These are phyloP conservation scores for Tenthredo distinguenda DNA, from an alignment of 2,888 invertebrate genomes.

Conservation along the genomic window DNA sequence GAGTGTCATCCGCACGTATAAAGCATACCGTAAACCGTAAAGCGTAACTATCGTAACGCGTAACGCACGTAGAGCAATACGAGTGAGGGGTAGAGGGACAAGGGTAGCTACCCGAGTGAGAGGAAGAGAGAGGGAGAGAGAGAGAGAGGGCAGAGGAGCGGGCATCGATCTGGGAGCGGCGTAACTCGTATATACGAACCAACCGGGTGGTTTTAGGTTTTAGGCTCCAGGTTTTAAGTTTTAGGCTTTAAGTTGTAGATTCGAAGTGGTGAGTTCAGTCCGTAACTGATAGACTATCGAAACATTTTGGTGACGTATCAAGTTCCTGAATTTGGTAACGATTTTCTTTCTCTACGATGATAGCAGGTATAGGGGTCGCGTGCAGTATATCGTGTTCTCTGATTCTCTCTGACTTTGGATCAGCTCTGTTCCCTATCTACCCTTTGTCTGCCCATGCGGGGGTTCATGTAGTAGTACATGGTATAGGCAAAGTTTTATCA, in stretches of 20 bases:
- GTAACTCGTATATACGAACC: conserved; percentile 38
- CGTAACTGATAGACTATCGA: neutral
- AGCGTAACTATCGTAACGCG: conserved; percentile 50
- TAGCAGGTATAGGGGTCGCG: neutral
- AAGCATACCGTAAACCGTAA: conserved; percentile 45
- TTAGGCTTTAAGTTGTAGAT: neutral
- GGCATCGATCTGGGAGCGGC: conserved; percentile 53
- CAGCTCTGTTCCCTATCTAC: neutral
- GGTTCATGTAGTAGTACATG: neutral
- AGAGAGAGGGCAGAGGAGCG: conserved; percentile 28
- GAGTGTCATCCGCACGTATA: conserved; percentile 54
- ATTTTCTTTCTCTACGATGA: neutral
- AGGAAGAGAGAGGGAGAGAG: conserved; percentile 28
- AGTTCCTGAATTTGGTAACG: conserved; percentile 11
- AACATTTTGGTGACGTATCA: conserved; percentile 6
- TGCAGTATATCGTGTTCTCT: neutral
- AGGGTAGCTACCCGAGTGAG: neutral
- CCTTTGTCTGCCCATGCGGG: neutral
- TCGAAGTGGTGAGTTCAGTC: neutral
- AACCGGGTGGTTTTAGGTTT: conserved; percentile 13
- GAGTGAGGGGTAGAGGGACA: neutral
- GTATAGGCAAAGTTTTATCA: conserved; percentile 35
- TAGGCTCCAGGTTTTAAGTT: neutral
- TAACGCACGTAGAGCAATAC: conserved; percentile 29
- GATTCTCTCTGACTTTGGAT: neutral